A percentile compares a stretch with the other conserved stretches of the same genome.
Evolutionary conservation across 2,113 vertebrate genomes (phyloP).

Genomic region (Hystrix cristata): DNA sequence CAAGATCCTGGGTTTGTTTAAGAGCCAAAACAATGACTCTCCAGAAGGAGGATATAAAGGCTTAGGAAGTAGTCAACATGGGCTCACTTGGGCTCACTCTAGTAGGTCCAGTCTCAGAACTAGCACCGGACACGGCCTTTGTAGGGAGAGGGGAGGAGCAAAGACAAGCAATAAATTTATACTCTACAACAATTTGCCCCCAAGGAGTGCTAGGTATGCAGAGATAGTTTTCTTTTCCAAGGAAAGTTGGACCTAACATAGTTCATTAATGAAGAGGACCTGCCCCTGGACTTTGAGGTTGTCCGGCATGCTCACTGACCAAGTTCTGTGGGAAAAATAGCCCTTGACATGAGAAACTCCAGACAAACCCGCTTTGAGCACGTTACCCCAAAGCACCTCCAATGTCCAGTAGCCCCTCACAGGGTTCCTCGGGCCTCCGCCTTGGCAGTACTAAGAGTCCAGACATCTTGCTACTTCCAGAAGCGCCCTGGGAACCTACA

Average conservation of each 20-base stretch:
- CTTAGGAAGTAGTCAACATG: not conserved
- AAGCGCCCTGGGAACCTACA: conserved; percentile 37
- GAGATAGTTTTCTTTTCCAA: not conserved
- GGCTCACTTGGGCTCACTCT: not conserved
- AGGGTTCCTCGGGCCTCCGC: not conserved
- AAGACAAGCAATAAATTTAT: not conserved
- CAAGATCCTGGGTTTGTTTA: not conserved
- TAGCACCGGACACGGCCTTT: not conserved
- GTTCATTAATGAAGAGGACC: not conserved
- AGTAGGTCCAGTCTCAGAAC: not conserved
- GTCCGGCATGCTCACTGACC: not conserved
- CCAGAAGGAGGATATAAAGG: not conserved
- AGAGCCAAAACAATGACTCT: not conserved
- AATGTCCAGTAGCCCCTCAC: not conserved
- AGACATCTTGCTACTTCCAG: conserved; percentile 23
- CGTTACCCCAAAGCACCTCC: not conserved
- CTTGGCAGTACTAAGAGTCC: not conserved
- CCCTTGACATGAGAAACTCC: too few relatives aligned
- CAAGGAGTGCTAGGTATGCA: not conserved
- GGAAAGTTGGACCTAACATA: conserved; percentile 15
- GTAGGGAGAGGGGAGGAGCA: not conserved
- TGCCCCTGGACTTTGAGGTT: not conserved
- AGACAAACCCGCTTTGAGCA: conserved; percentile 7
- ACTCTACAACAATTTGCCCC: not conserved
- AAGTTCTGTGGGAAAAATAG: not conserved